Conservation (phyloP, 2,113 vertebrate species). For the Pseudorhombus dupliciocellatus region DNA sequence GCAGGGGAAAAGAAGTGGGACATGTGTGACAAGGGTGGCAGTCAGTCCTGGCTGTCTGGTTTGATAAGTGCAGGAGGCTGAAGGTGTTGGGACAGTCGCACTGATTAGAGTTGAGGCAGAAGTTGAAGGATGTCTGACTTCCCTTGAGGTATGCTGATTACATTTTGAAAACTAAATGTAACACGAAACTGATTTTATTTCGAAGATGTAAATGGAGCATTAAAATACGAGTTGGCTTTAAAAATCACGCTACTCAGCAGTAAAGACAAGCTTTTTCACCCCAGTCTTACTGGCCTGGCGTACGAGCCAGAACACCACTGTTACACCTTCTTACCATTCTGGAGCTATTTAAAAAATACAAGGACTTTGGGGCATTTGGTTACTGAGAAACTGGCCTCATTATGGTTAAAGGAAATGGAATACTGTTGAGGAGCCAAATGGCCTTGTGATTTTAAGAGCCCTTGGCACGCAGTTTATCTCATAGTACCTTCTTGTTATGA, state of each 20-base stretch:
- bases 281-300: conserved; percentile 14
- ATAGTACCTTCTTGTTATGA: conserved; percentile 70
- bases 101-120: conserved; percentile 1
- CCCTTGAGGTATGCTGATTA: background rate
- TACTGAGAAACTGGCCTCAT: conserved; percentile 73
- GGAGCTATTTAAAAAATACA: conserved; percentile 60
- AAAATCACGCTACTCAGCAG: conserved; percentile 15
- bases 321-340: conserved; percentile 58
- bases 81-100: background rate
- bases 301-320: conserved; percentile 28
- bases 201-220: conserved; percentile 34
- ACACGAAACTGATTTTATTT: conserved; percentile 23
- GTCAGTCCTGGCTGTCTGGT: conserved; percentile 18
- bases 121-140: conserved; percentile 7
- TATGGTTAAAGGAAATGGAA: conserved; percentile 77
- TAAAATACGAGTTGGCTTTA: conserved; percentile 8
- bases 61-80: background rate
- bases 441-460: conserved; percentile 71
- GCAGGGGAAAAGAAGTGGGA: conserved; percentile 23
- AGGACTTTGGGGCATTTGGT: conserved; percentile 71
- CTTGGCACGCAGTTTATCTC: conserved; percentile 68
- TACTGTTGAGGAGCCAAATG: conserved; percentile 68
- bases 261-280: conserved; percentile 12
- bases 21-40: conserved; percentile 21
- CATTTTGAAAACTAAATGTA: conserved; percentile 8